Conservation (phyloP, 2,888 invertebrate species). For the Tiliacea aurago region DNA sequence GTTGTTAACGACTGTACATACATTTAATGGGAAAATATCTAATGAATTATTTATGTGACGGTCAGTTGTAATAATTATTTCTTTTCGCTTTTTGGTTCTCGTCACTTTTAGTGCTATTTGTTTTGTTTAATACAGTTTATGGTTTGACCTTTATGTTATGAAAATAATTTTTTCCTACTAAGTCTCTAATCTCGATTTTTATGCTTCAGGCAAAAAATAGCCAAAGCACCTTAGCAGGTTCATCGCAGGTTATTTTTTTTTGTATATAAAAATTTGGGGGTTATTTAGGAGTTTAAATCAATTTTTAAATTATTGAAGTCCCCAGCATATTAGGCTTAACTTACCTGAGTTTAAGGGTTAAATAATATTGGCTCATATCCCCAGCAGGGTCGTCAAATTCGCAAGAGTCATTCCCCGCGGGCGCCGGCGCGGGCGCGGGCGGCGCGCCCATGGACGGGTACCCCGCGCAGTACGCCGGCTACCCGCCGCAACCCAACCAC, state of each 20-base stretch:
- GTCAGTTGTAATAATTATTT: constrained; percentile 3
- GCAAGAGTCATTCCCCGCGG: constrained; percentile 96
- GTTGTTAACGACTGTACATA: neutral
- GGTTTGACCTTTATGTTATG: neutral
- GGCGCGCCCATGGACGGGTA: constrained; percentile 95
- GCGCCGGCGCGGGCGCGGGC: constrained; percentile 92
- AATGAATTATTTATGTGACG: constrained; percentile 14
- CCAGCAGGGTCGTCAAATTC: constrained; percentile 95
- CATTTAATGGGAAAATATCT: constrained; percentile 8
- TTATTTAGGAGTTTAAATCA: neutral
- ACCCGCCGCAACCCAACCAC: constrained; percentile 92
- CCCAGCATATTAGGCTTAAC: neutral
- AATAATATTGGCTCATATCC: constrained; percentile 17
- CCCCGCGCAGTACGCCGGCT: constrained; percentile 91
- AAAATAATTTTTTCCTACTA: neutral
- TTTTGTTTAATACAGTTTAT: neutral
- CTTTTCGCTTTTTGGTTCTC: neutral
- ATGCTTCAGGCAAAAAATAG: neutral
- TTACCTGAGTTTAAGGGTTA: no score
- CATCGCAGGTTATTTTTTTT: no score
- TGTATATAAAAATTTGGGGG: neutral
- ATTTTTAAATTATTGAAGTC: no score
- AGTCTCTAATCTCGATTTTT: neutral
- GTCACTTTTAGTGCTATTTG: neutral
- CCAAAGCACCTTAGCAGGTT: no score